Conservation (phyloP, 2,113 vertebrate species). For the Forbesichthys papilliferus region DNA sequence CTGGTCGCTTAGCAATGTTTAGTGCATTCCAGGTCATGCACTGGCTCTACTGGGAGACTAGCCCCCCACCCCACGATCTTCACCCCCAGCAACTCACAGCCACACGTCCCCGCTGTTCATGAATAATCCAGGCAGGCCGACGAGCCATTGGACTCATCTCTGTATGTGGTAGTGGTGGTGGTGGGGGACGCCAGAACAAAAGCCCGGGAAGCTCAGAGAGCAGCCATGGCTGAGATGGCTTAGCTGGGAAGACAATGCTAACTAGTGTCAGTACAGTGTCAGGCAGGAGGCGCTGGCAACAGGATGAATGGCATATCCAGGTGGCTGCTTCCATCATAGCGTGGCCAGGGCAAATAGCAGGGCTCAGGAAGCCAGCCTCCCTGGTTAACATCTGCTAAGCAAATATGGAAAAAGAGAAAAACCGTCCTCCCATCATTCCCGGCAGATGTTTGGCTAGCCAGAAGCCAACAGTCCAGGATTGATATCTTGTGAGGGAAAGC, state of each 20-base stretch:
- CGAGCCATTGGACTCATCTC: conserved; percentile 68
- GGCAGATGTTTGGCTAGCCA: conserved; percentile 63
- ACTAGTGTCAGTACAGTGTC: conserved; percentile 65
- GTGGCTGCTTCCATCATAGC: conserved; percentile 44
- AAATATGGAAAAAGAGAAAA: conserved; percentile 45
- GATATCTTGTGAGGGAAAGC: neutral
- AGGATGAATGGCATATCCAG: conserved; percentile 68
- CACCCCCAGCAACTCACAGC: conserved; percentile 66
- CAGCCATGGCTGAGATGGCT: conserved; percentile 68
- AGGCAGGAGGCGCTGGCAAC: conserved; percentile 63
- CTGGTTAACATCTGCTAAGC: conserved; percentile 38
- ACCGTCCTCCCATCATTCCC: conserved; percentile 54
- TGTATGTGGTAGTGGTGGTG: conserved; percentile 34
- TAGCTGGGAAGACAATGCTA: conserved; percentile 70
- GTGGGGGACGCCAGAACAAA: conserved; percentile 75
- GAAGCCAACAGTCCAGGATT: neutral
- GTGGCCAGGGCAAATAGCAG: conserved; percentile 65
- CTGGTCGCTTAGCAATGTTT: conserved; percentile 6
- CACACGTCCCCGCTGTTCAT: conserved; percentile 78
- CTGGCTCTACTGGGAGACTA: conserved; percentile 47
- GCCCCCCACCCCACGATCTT: conserved; percentile 42
- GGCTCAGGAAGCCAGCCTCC: conserved; percentile 53
- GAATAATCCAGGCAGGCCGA: conserved; percentile 76
- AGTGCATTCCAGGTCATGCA: conserved; percentile 64
- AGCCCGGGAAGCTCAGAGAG: conserved; percentile 65